Conservation (phyloP, 2,888 invertebrate species). For the Drosophila leonis region DNA sequence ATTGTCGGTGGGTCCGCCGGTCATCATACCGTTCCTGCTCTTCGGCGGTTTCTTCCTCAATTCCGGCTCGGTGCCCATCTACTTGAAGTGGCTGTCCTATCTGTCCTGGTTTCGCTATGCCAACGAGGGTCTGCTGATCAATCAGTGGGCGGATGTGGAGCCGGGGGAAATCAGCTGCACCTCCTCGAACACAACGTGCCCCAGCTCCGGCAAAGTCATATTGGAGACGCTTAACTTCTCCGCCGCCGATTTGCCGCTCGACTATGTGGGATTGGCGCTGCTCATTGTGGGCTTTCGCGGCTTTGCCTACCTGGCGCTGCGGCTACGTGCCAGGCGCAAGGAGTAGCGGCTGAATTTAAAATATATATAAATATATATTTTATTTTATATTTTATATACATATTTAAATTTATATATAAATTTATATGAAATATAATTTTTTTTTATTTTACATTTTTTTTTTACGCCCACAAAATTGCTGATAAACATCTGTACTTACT, state of each 20-base stretch:
- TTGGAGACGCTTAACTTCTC: constrained; percentile 92
- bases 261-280: constrained; percentile 89
- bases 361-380: too few relatives aligned
- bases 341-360: constrained; percentile 83
- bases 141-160: constrained; percentile 94
- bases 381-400: constrained; percentile 21
- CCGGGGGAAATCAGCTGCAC: constrained; percentile 91
- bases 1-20: constrained; percentile 94
- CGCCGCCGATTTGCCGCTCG: constrained; percentile 89
- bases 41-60: constrained; percentile 99
- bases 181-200: constrained; percentile 91
- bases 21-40: constrained; percentile 96
- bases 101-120: constrained; percentile 97
- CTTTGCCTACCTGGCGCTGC: constrained; percentile 91
- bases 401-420: constrained; percentile 11
- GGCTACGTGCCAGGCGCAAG: constrained; percentile 89
- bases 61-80: constrained; percentile 93
- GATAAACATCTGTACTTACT: constrained; percentile 22
- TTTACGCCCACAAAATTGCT: constrained; percentile 30
- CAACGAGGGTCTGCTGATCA: constrained; percentile 94
- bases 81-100: constrained; percentile 94
- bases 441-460: constrained; percentile 44
- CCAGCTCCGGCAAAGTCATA: constrained; percentile 91
- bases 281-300: constrained; percentile 91
- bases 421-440: constrained; percentile 8